phyloP scores from a whole-genome alignment of 2,113 vertebrate genomes.

The Mormoops blainvillei region DNA sequence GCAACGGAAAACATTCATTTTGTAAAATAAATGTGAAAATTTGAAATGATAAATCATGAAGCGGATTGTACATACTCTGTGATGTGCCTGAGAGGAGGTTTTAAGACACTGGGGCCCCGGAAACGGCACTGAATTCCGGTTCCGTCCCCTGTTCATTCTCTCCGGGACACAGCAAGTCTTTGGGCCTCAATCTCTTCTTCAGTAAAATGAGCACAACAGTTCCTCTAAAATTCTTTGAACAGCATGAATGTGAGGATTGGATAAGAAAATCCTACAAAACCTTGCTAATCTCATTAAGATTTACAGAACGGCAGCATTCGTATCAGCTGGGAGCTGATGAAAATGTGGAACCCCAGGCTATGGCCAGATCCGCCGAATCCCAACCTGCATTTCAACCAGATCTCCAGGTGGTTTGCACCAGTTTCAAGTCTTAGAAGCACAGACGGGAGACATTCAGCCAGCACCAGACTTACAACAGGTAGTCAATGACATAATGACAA shows the following conservation, averaged over 20 bases:
- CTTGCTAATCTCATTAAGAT: background rate
- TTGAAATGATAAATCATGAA: background rate
- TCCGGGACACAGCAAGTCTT: background rate
- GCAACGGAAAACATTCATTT: background rate
- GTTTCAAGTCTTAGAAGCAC: background rate
- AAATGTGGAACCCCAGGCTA: background rate
- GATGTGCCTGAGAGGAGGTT: background rate
- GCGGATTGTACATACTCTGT: background rate
- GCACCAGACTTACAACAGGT: background rate
- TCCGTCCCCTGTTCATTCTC: background rate
- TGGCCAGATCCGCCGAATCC: background rate
- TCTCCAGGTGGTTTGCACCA: background rate
- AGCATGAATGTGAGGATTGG: background rate
- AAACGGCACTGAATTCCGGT: background rate
- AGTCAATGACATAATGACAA: background rate
- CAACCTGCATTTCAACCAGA: background rate
- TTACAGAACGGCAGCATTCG: background rate
- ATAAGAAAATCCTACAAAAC: background rate
- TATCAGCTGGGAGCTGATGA: background rate
- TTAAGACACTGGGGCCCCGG: background rate
- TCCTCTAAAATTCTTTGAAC: background rate
- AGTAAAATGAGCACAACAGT: background rate
- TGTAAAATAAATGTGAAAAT: background rate
- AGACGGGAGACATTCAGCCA: background rate
- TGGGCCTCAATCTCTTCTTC: background rate